Evolutionary conservation across 2,888 invertebrate genomes (phyloP).

Genomic region (Conops quadrifasciatus): DNA sequence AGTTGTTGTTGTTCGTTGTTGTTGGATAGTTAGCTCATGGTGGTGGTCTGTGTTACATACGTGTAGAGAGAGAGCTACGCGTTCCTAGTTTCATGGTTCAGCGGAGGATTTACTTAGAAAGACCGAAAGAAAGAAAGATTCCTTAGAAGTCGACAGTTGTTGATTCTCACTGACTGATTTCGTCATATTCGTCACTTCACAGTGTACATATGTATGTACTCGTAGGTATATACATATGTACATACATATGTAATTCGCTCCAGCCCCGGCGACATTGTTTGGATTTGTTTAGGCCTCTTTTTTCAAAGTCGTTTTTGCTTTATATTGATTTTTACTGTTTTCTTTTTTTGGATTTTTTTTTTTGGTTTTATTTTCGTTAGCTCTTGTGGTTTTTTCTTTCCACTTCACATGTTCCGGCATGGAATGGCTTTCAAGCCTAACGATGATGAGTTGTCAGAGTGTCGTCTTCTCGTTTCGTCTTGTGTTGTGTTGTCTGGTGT

Average conservation of each 20-base stretch:
- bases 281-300: background rate
- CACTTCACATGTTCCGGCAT: background rate
- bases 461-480: background rate
- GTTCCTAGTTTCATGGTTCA: constrained; percentile 1
- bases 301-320: background rate
- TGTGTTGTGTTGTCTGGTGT: background rate
- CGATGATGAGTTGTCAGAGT: background rate
- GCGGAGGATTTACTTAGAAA: too few species aligned
- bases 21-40: background rate
- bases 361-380: background rate
- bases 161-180: too few species aligned
- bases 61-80: background rate
- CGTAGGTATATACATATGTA: too few species aligned
- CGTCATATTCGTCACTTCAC: too few species aligned
- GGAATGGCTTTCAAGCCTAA: background rate
- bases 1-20: background rate
- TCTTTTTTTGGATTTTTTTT: background rate
- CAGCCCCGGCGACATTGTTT: too few species aligned
- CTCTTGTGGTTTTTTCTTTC: background rate
- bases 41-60: too few species aligned
- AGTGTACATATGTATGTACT: too few species aligned
- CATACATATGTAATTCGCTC: too few species aligned
- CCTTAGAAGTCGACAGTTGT: too few species aligned
- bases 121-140: too few species aligned
- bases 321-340: background rate